A percentile compares a stretch with the other conserved stretches of the same genome.
Conservation (phyloP, 2,888 invertebrate species). For the Drosophila koepferae region DNA sequence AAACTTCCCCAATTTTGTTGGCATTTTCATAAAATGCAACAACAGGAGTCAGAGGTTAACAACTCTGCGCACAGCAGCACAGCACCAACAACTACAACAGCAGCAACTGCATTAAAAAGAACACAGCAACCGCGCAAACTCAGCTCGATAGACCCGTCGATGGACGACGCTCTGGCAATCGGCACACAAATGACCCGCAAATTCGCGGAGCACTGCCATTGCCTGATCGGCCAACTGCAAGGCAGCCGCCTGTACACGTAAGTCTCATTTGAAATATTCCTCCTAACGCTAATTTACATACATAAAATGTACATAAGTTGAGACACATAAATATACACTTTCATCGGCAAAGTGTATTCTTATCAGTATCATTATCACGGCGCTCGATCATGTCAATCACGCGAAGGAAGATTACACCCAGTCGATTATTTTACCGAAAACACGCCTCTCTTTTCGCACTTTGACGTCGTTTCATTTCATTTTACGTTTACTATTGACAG, state of each 20-base stretch:
- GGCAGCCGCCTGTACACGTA: conserved; percentile 83
- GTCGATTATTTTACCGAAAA: conserved; percentile 9
- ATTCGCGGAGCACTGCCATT: conserved; percentile 64
- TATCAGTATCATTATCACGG: conserved; percentile 54
- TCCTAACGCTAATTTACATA: not conserved
- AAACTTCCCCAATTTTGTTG: conserved; percentile 67
- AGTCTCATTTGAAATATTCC: conserved; percentile 51
- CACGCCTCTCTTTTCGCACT: conserved; percentile 27
- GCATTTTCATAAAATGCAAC: conserved; percentile 61
- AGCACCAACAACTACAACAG: conserved; percentile 13
- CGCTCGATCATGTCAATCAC: conserved; percentile 65
- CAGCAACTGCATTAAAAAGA: conserved; percentile 35
- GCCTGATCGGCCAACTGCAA: conserved; percentile 70
- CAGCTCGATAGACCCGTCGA: conserved; percentile 70
- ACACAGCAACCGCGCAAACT: conserved; percentile 68
- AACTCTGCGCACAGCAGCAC: conserved; percentile 17
- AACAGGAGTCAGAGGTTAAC: conserved; percentile 32
- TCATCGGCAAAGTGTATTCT: not conserved
- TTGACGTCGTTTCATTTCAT: conserved; percentile 22
- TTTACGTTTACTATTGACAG: conserved; percentile 23
- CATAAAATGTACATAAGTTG: not conserved
- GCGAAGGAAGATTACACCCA: conserved; percentile 38
- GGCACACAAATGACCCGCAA: conserved; percentile 82
- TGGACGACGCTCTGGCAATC: conserved; percentile 81
- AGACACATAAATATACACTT: not conserved